Conservation (phyloP, 2,888 invertebrate species). For the Meghimatium bilineatum region DNA sequence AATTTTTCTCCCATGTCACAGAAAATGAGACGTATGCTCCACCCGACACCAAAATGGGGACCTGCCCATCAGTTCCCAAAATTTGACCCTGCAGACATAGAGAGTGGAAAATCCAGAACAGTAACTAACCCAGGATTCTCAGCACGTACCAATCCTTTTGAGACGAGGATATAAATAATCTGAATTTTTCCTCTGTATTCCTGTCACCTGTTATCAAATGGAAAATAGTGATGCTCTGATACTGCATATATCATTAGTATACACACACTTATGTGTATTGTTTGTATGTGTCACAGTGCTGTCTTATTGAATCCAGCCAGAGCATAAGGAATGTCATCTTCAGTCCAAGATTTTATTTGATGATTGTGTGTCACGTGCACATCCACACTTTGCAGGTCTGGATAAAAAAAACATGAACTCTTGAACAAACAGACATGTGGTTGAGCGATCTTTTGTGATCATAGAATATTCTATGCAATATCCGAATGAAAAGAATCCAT, state of each 20-base stretch:
- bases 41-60: slow-evolving; percentile 86
- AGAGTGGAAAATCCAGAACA: slow-evolving; percentile 56
- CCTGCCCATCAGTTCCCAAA: slow-evolving; percentile 73
- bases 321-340: neutral
- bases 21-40: slow-evolving; percentile 82
- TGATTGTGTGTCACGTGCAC: neutral
- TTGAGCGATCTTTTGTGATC: neutral
- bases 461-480: neutral
- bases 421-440: neutral
- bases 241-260: neutral
- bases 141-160: slow-evolving; percentile 52
- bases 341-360: neutral
- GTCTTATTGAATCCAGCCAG: neutral
- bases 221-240: neutral
- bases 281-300: neutral
- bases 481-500: neutral
- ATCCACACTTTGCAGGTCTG: neutral
- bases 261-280: neutral
- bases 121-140: slow-evolving; percentile 68
- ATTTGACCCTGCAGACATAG: slow-evolving; percentile 57
- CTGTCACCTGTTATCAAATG: neutral
- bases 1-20: slow-evolving; percentile 64
- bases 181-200: neutral
- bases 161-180: slow-evolving; percentile 53
- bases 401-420: neutral